These are phyloP conservation scores for Darevskia nairensis DNA, from an alignment of 2,797 vertebrate species.

Conservation along the genomic window DNA sequence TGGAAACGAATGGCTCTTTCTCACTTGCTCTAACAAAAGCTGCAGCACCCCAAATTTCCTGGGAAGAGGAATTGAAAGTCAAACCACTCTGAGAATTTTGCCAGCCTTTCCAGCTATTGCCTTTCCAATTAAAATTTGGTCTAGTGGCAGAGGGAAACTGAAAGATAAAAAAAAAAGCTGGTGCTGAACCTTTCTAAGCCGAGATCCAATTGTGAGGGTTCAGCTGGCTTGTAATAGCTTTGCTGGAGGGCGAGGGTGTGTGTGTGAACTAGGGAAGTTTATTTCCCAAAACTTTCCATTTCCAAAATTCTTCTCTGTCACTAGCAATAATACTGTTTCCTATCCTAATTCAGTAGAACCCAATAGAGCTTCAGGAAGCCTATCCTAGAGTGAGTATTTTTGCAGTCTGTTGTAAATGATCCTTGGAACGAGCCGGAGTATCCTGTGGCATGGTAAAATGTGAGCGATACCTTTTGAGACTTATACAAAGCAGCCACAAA, in stretches of 20 bases:
- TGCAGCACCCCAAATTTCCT: neutral
- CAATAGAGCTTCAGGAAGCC: neutral
- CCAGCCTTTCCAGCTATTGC: neutral
- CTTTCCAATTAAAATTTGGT: neutral
- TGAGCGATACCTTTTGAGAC: neutral
- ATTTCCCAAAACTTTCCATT: neutral
- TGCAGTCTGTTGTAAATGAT: neutral
- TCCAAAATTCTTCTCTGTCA: neutral
- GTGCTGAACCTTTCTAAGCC: neutral
- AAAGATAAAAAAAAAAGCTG: neutral
- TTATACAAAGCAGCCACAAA: conserved; percentile 20
- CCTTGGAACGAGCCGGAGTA: neutral
- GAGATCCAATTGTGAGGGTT: neutral
- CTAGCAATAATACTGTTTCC: neutral
- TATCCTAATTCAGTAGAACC: neutral
- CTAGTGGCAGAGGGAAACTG: neutral
- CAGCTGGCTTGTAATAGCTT: neutral
- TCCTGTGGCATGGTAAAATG: neutral
- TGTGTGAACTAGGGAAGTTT: neutral
- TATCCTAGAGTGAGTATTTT: neutral
- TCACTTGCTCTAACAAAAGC: too few relatives aligned
- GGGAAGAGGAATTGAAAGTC: neutral
- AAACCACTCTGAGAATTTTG: neutral
- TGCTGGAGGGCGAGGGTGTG: neutral
- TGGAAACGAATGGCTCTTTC: too few relatives aligned